Evolutionary conservation across 2,797 vertebrate species (phyloP).

Genomic region (Propithecus perrieri): DNA sequence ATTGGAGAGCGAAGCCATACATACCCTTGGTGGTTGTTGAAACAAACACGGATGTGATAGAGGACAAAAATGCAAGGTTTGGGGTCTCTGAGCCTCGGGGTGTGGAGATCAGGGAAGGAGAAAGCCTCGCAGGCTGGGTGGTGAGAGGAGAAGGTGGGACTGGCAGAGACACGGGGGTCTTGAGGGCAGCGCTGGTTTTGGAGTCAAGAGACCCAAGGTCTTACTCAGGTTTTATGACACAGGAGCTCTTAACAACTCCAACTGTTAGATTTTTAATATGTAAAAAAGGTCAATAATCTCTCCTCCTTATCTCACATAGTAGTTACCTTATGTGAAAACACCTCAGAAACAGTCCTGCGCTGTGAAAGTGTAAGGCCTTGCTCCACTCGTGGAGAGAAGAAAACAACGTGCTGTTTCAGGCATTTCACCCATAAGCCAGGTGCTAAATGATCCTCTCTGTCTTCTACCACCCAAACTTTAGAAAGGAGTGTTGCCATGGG

Average conservation of each 20-base stretch:
- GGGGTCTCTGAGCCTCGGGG: neutral
- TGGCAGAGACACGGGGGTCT: neutral
- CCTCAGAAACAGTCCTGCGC: neutral
- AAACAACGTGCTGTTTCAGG: neutral
- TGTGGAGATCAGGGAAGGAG: neutral
- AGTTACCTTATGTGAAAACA: neutral
- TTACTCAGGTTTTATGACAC: neutral
- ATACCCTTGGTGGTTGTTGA: neutral
- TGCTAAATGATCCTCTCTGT: slow-evolving; percentile 70
- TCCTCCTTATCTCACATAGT: neutral
- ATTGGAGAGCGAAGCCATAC: no score
- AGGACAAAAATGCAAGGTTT: no score
- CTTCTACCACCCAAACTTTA: slow-evolving; percentile 63
- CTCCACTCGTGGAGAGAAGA: neutral
- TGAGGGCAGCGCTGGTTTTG: neutral
- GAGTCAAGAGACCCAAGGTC: neutral
- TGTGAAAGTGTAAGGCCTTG: neutral
- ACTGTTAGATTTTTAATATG: neutral
- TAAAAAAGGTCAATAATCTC: neutral
- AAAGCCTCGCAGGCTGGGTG: neutral
- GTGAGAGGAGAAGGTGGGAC: neutral
- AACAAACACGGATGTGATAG: neutral
- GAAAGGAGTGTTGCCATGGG: slow-evolving; percentile 79
- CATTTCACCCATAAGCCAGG: slow-evolving; percentile 40
- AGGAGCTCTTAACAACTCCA: neutral